Evolutionary conservation across 2,113 vertebrate genomes (phyloP).

Genomic region (Meles meles): DNA sequence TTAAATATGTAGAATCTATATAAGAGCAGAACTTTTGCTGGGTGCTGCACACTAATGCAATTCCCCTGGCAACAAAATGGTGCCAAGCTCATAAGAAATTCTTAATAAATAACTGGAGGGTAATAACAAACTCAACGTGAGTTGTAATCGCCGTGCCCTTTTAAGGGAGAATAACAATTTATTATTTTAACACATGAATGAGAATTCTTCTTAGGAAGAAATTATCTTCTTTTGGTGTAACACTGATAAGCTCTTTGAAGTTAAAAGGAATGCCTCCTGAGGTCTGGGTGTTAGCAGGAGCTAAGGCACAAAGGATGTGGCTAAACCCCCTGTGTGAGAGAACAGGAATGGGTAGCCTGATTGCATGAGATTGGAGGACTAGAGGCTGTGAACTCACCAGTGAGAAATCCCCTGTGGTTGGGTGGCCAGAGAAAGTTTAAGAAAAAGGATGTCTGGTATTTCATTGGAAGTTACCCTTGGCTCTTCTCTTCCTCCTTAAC

Average conservation of each 20-base stretch:
- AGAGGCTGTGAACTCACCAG: not conserved
- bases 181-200: not conserved
- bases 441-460: not conserved
- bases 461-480: not conserved
- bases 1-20: not conserved
- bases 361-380: too few relatives aligned
- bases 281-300: not conserved
- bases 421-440: not conserved
- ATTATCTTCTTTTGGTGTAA: not conserved
- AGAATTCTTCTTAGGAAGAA: not conserved
- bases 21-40: not conserved
- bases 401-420: not conserved
- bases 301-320: not conserved
- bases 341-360: not conserved
- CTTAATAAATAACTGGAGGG: not conserved
- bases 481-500: not conserved
- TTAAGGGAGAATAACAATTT: not conserved
- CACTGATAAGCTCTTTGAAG: not conserved
- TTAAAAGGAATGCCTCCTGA: not conserved
- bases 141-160: not conserved
- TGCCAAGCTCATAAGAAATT: not conserved
- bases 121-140: not conserved
- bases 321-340: not conserved
- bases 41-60: not conserved
- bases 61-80: not conserved